These are phyloP conservation scores for Eulemur mongoz DNA, from an alignment of 2,797 vertebrate species.

Conservation along the genomic window DNA sequence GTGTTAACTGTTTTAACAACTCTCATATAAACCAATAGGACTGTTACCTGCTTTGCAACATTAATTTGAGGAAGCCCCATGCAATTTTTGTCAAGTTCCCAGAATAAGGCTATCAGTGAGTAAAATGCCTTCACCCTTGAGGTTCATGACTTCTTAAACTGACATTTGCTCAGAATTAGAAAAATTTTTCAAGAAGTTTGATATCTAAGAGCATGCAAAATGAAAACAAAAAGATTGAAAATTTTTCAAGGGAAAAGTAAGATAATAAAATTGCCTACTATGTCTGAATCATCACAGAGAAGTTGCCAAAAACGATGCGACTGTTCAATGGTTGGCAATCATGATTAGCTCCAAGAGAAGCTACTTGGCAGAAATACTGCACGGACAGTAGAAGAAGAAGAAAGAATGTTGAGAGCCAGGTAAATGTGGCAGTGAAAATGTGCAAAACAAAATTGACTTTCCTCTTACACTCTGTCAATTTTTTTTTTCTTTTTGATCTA, in stretches of 20 bases:
- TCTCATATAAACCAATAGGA: not conserved
- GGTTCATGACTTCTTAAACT: not conserved
- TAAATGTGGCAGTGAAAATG: not conserved
- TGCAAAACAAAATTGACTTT: not conserved
- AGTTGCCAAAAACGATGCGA: not conserved
- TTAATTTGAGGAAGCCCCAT: not conserved
- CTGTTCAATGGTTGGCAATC: not conserved
- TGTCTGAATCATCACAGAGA: not conserved
- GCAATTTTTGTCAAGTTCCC: not conserved
- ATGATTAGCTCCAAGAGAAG: not conserved
- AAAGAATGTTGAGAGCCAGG: not conserved
- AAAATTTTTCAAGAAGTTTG: not conserved
- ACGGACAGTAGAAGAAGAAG: not conserved
- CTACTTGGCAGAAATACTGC: slow-evolving; percentile 1
- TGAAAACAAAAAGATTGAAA: not conserved
- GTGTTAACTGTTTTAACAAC: not conserved
- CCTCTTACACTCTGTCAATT: not conserved
- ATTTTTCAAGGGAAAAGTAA: not conserved
- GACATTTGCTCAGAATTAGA: slow-evolving; percentile 5
- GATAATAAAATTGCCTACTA: not conserved
- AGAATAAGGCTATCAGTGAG: not conserved
- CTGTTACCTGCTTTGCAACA: not conserved
- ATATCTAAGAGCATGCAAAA: not conserved
- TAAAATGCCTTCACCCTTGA: not conserved
- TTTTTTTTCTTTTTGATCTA: not conserved